A percentile compares a stretch with the other conserved stretches of the same genome.
These are phyloP conservation scores for Mycteria americana DNA, from an alignment of 2,797 vertebrate species.

Conservation along the genomic window DNA sequence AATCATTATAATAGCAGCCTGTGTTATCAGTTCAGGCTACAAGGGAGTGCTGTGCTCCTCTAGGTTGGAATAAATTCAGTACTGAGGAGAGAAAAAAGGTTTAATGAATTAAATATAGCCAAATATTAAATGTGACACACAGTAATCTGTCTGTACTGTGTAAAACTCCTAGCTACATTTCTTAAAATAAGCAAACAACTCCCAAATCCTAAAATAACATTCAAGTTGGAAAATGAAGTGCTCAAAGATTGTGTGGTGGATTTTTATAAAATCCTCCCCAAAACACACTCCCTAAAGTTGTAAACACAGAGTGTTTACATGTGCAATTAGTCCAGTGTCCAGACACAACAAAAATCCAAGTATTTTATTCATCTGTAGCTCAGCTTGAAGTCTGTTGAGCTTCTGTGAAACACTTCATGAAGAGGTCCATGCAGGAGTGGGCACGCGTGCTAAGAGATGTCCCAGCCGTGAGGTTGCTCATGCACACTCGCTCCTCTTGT, in stretches of 20 bases:
- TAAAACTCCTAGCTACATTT: not conserved
- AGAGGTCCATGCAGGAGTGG: not conserved
- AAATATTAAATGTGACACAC: not conserved
- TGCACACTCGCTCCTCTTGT: rapidly evolving
- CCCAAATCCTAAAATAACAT: not conserved
- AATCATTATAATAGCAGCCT: not conserved
- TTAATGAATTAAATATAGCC: not conserved
- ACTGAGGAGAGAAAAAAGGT: not conserved
- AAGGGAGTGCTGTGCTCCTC: not conserved
- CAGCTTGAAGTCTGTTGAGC: not conserved
- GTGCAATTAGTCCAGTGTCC: not conserved
- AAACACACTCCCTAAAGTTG: not conserved
- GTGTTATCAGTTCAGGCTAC: not conserved
- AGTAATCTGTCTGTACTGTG: not conserved
- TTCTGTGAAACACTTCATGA: not conserved
- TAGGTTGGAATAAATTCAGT: not conserved
- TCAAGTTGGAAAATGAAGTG: not conserved
- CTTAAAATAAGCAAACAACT: not conserved
- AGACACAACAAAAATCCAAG: not conserved
- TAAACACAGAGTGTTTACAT: not conserved
- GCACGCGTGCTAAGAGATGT: rapidly evolving
- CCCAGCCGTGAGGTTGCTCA: rapidly evolving
- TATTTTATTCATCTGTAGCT: not conserved
- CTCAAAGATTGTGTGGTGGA: not conserved
- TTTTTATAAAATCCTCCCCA: not conserved